Evolutionary conservation across 2,888 invertebrate genomes (phyloP), one percentile per base, ranked within the genome.

Genomic region (Aelia acuminata): DNA sequence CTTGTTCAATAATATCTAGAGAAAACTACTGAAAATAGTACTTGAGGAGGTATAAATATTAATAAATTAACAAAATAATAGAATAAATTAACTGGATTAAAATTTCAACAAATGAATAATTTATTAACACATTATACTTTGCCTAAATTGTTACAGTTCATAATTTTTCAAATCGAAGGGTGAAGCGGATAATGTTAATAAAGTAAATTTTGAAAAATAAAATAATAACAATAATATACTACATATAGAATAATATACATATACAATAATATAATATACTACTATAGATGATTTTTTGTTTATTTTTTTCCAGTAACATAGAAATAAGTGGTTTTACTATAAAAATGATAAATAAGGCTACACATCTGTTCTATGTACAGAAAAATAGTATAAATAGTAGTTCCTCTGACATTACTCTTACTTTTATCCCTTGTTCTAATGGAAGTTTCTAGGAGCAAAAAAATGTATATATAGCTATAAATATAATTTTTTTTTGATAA

Each of bases 21-120:
- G 43, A 80, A 80, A 80, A 80, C 80, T 80, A 80, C 31, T 70
- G 80, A 80, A 75, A 43, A n/a, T 80, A 80, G 80, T 80, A 43
- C 39, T 47, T 75, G 70, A 75, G 22, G 22, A 75, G 39, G n/a
- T 39, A 47, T 80, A 80, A 80, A 80, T n/a, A 47, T 22, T 75
- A 75, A 75, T 43, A 47, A 43, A 80, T 80, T 43, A 80, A 43
- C 43, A 80, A 80, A 80, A 70, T 35, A 57, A 57, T 26, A 26
- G 13, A 18, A 70, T 18, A 26, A 26, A 10, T 20, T 70, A 70
- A 70, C 31, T 18, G 35, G 63, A 8, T 20, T 70, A 70, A 70
- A 26, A 70, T 5, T 57, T 31, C 57, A 26, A 57, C 15, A 57
- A 57, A 70, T 5, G 35, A 70, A 70, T 70, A 31, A 70, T 63